Evolutionary conservation across 2,113 vertebrate genomes (phyloP).

Genomic region (Rhinolophus ferrumequinum): DNA sequence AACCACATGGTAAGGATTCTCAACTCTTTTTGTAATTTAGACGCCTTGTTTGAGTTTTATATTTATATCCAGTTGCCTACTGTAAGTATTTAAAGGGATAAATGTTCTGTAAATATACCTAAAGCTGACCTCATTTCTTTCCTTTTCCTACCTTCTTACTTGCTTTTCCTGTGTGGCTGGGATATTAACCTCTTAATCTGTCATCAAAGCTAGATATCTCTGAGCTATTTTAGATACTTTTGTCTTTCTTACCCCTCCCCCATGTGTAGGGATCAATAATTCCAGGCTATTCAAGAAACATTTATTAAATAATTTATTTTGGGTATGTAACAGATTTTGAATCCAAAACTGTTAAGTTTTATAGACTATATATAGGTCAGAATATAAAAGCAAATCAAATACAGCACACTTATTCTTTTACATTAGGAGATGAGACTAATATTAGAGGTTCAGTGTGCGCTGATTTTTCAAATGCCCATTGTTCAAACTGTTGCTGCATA

Average conservation of each 20-base stretch:
- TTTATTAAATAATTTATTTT: constrained; percentile 24
- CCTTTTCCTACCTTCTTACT: background rate
- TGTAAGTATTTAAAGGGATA: background rate
- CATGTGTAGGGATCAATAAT: background rate
- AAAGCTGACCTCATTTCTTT: background rate
- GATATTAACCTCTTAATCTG: background rate
- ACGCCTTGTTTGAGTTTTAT: background rate
- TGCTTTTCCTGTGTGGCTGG: background rate
- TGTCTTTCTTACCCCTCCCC: background rate
- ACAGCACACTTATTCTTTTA: background rate
- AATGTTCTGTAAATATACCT: background rate
- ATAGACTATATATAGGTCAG: background rate
- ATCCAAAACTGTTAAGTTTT: background rate
- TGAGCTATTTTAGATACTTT: background rate
- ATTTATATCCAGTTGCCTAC: background rate
- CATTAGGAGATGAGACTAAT: background rate
- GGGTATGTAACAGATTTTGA: background rate
- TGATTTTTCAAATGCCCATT: background rate
- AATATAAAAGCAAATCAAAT: constrained; percentile 4
- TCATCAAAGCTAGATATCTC: background rate
- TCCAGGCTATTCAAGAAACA: background rate
- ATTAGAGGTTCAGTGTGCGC: background rate
- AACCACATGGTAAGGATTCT: background rate
- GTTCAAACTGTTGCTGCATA: background rate
- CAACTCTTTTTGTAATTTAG: background rate